phyloP scores from a whole-genome alignment of 2,113 vertebrate genomes.

The Rhinoderma darwinii region DNA sequence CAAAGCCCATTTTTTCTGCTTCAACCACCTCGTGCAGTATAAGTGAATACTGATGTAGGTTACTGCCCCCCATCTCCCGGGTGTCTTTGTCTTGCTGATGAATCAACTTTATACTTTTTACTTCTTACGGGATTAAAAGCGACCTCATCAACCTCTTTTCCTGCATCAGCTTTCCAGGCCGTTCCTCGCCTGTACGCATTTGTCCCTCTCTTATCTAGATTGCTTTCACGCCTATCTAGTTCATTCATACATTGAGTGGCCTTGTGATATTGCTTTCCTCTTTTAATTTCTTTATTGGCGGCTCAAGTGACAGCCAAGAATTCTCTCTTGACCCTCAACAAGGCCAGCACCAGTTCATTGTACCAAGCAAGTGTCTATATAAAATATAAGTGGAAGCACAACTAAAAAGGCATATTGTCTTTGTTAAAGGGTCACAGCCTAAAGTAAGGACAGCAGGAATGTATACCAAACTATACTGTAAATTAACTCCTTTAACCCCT shows the following conservation, averaged over 20 bases:
- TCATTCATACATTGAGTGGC: neutral
- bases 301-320: neutral
- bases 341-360: neutral
- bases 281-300: slow-evolving; percentile 20
- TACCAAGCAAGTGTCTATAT: neutral
- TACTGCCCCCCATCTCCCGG: slow-evolving; percentile 17
- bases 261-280: neutral
- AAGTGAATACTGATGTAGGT: slow-evolving; percentile 24
- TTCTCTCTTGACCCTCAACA: neutral
- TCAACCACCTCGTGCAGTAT: neutral
- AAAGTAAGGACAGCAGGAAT: neutral
- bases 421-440: neutral
- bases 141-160: slow-evolving; percentile 38
- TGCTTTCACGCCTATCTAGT: slow-evolving; percentile 37
- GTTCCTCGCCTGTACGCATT: neutral
- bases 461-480: too few relatives aligned
- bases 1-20: too few relatives aligned
- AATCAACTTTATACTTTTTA: slow-evolving; percentile 42
- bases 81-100: slow-evolving; percentile 39
- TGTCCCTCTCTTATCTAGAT: slow-evolving; percentile 43
- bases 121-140: slow-evolving; percentile 31
- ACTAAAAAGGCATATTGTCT: neutral
- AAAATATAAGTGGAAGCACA: neutral
- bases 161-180: slow-evolving; percentile 17
- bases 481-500: too few relatives aligned